Base-by-base conservation (phyloP, 2,797 vertebrate genomes). In the Microhierax caerulescens region DNA sequence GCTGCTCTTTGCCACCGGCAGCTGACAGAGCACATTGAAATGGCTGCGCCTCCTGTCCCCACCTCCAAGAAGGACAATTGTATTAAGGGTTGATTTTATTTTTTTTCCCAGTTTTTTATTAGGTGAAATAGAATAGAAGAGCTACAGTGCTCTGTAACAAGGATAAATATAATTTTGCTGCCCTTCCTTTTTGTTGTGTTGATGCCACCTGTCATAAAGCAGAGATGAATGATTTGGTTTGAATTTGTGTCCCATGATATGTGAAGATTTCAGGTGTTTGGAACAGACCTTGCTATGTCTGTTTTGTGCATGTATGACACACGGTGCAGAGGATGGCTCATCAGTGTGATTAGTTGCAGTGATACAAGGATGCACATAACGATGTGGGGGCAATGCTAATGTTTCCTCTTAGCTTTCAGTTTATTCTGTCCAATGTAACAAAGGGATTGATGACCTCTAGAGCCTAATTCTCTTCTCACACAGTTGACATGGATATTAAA, bases 51-150 rank as follows among this genome's bases (percentile, higher is more conserved):
- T 83, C 1, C 1, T 41, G 69, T 69, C 45, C 27, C 45, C 54
- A 73, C 60, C 56, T 93, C 57, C 32, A 36, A 64, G 81, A 85
- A 91, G 56, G 78, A 95, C 84, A 93, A 95, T 89, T 74, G 39
- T 36, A 85, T 93, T 95, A 96, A 36, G 41, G 39, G 28, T 36
- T 81, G 32, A 45, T 74, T 45, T 57, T 56, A 4, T 32, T 48
- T 68, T 39, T 25, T 28, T 30, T 11, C 24, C 13, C 19, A 4
- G 3, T 70, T 79, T 85, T 77, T 85, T 61, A 77, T 93, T 70
- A 60, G 67, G 20, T 79, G 23, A 89, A 92, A 85, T 59, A 89
- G 45, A 87, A 87, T 24, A 47, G 37, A 50, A 81, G 57, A 79
- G 27, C 32, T 41, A 41, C 23, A 47, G 36, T 39, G 47, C 45